Evolutionary conservation across 1,140 invertebrate genomes (phyloP).

Genomic region (Palaemon carinicauda): DNA sequence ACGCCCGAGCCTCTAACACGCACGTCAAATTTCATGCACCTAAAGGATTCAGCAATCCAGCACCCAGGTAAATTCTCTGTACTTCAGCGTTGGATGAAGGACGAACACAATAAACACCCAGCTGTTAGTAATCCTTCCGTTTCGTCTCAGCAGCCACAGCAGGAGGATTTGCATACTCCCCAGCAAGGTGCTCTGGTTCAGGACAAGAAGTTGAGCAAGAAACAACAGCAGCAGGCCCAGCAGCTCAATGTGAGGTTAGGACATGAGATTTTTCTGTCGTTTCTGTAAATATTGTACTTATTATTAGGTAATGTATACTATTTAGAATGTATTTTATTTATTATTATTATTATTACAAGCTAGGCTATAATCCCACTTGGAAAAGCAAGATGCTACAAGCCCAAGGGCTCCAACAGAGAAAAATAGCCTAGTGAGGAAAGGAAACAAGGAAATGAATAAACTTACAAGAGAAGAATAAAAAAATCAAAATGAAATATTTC

Average conservation of each 20-base stretch:
- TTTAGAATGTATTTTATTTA: no score
- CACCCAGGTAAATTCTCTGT: constrained; percentile 68
- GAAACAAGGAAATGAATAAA: no score
- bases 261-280: not conserved
- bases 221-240: constrained; percentile 10
- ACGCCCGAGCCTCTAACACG: not conserved
- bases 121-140: not conserved
- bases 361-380: no score
- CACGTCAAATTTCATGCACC: not conserved
- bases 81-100: constrained; percentile 77
- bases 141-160: not conserved
- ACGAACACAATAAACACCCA: constrained; percentile 61
- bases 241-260: constrained; percentile 24
- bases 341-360: no score
- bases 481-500: no score
- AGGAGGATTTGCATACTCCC: not conserved
- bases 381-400: no score
- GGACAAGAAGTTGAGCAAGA: constrained; percentile 29
- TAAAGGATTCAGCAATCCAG: constrained; percentile 17
- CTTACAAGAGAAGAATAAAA: no score
- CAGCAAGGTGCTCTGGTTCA: constrained; percentile 4
- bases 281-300: not conserved
- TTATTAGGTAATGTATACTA: no score
- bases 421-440: no score
- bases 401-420: no score